Conservation (phyloP, 2,113 vertebrate species). For the Hemibates koningsi region DNA sequence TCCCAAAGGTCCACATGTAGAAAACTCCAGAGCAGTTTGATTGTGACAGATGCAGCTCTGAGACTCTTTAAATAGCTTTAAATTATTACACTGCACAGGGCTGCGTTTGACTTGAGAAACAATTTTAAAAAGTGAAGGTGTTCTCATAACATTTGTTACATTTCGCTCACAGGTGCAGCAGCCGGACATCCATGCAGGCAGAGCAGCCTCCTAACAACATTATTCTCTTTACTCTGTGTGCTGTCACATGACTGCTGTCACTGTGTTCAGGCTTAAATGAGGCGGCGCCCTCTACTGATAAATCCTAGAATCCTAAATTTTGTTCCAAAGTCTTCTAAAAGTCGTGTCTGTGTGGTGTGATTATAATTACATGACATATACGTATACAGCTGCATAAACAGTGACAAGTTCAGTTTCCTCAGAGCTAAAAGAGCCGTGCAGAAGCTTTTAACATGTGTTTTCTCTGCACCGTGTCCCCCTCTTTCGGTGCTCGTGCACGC, state of each 20-base stretch:
- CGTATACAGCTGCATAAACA: not conserved
- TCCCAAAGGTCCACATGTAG: not conserved
- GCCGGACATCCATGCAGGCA: conserved; percentile 20
- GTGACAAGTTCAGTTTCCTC: not conserved
- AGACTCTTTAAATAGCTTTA: not conserved
- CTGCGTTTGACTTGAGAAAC: not conserved
- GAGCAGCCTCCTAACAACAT: conserved; percentile 41
- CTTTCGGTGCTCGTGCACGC: not conserved
- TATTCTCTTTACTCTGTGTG: conserved; percentile 26
- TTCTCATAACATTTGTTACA: not conserved
- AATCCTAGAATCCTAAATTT: not conserved
- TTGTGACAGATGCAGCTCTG: not conserved
- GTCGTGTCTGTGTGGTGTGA: not conserved
- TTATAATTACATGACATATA: not conserved
- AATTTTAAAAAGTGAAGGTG: not conserved
- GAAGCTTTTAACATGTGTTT: not conserved
- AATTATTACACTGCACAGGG: not conserved
- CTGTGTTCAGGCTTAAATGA: not conserved
- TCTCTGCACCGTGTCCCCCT: not conserved
- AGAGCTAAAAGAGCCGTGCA: not conserved
- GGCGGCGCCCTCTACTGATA: conserved; percentile 23
- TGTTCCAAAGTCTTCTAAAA: not conserved
- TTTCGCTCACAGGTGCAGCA: not conserved
- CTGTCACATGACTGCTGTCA: conserved; percentile 36
- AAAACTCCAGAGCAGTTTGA: not conserved